Base-by-base conservation (phyloP, 64 coral and sea anemone genomes). In the Porites lutea region DNA sequence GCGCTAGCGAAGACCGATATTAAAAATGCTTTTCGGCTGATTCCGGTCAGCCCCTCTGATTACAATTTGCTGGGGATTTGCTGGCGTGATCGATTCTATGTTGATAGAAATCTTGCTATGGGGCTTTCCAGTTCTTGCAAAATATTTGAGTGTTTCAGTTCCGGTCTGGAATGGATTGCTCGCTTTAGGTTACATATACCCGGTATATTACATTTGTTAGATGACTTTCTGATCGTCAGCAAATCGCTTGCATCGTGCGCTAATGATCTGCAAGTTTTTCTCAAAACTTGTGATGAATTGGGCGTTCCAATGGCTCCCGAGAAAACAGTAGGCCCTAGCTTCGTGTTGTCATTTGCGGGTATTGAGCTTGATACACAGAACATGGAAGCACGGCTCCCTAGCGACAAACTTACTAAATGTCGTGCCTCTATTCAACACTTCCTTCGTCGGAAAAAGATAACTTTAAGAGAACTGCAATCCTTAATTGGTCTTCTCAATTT, bases 51-150 rank as follows among this genome's bases (percentile, higher is more conserved):
- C 66, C 66, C 63, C 9, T 27, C 16, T 0, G 64, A 86, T 86
- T 70, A 86, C 65, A 45, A 86, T 71, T 53, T 71, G 44, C 21
- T 70, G 5, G 83, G 65, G 5, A 70, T 86, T 49, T 76, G 21
- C 18, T 76, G 13, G 45, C 48, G 3, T 3, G 14, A 5, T 76
- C 49, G n/a, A 49, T 76, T 76, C 19, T 76, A 76, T 6, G 45
- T 51, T 2, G 73, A 76, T 76, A 0, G 73, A 76, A n/a, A 51
- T 10, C 48, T 76, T 19, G 13, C 46, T 13, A 76, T 76, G 48
- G 48, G 73, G 48, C 48, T 16, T 12, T 49, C 48, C 48, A 48
- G 73, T 51, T 75, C 47, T 4, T 75, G 48, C 48, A 49, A 75
- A 51, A 75, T 52, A 51, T 75, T 75, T 15, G 47, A 52, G 5